A percentile compares a stretch with the other conserved stretches of the same genome.
These are phyloP conservation scores for Dryocosmus kuriphilus DNA, from an alignment of 2,888 invertebrate genomes.

Conservation along the genomic window DNA sequence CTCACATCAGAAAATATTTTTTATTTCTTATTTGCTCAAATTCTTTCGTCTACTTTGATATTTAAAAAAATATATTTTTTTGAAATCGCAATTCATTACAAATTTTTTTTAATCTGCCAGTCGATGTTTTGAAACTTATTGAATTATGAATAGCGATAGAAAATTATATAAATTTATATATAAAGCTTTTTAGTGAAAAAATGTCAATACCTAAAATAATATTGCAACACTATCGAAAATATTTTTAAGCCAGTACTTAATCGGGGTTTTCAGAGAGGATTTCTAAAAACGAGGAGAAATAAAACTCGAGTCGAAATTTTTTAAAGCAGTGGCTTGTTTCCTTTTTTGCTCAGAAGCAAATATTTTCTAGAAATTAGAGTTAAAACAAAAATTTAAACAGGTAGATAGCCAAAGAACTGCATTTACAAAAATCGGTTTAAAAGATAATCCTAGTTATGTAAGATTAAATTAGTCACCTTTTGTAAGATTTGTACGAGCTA, in stretches of 20 bases:
- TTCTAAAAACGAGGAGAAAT: not conserved
- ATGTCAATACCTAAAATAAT: not conserved
- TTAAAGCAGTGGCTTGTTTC: not conserved
- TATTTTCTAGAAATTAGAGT: not conserved
- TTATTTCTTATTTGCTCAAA: not conserved
- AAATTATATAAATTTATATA: not conserved
- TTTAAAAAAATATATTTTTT: not conserved
- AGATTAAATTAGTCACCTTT: not conserved
- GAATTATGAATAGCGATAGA: not conserved
- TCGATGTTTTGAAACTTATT: not conserved
- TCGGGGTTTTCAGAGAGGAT: not conserved
- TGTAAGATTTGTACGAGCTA: conserved; percentile 18
- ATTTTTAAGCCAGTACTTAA: not conserved
- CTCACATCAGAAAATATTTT: not conserved
- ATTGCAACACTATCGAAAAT: not conserved
- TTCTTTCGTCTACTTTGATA: not conserved
- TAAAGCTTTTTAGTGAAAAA: not conserved
- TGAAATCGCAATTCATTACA: not conserved
- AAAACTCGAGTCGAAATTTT: not conserved
- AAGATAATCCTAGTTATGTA: conserved; percentile 11
- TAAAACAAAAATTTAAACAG: not conserved
- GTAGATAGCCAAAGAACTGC: conserved; percentile 72
- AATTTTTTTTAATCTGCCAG: not conserved
- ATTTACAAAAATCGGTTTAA: conserved; percentile 52
- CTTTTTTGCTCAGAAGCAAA: conserved; percentile 9